Evolutionary conservation across 2,888 invertebrate species (phyloP).

Genomic region (Nysson spinosus): DNA sequence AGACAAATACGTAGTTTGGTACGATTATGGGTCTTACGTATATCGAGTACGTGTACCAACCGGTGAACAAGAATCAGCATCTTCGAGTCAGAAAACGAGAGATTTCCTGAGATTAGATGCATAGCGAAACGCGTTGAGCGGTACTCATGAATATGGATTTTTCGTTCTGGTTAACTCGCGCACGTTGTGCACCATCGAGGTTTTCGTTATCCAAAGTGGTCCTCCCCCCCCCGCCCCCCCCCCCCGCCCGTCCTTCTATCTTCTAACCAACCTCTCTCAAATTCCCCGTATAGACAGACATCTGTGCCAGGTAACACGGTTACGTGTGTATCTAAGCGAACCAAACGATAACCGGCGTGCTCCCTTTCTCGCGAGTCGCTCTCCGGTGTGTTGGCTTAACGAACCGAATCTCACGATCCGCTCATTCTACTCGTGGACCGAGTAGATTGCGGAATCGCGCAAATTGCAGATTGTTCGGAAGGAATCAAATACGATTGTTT

Average conservation of each 20-base stretch:
- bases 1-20: slow-evolving; percentile 1
- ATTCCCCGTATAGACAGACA: slow-evolving; percentile 6
- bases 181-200: background rate
- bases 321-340: slow-evolving; percentile 25
- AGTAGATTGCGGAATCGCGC: slow-evolving; percentile 24
- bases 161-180: slow-evolving; percentile 17
- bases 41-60: background rate
- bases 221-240: background rate
- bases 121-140: slow-evolving; percentile 5
- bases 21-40: slow-evolving; percentile 12
- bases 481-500: slow-evolving; percentile 11
- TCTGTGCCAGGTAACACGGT: slow-evolving; percentile 17
- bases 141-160: slow-evolving; percentile 61
- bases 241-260: too few species aligned
- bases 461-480: slow-evolving; percentile 28
- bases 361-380: slow-evolving; percentile 6
- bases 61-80: slow-evolving; percentile 16
- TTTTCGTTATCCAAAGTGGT: slow-evolving; percentile 1
- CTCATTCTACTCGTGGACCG: slow-evolving; percentile 14
- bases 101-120: slow-evolving; percentile 40
- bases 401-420: slow-evolving; percentile 29
- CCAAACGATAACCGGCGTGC: slow-evolving; percentile 20
- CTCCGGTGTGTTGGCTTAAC: slow-evolving; percentile 34
- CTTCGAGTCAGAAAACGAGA: slow-evolving; percentile 16
- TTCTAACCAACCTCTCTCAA: slow-evolving; percentile 11